Evolutionary conservation across 2,113 vertebrate genomes (phyloP).

Genomic region (Lamprologus sp.): DNA sequence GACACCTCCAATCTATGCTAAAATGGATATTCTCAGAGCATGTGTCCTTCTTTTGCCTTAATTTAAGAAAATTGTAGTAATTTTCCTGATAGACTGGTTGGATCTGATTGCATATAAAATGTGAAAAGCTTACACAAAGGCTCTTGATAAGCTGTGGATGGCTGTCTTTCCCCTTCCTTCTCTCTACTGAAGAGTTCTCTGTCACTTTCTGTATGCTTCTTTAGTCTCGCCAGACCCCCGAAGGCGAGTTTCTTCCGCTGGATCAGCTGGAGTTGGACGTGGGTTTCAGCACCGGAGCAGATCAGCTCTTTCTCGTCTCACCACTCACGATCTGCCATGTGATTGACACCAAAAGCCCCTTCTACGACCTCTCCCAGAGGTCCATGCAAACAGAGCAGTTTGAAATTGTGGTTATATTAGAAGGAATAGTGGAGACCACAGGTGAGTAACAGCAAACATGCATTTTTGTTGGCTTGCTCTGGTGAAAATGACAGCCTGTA

Average conservation of each 20-base stretch:
- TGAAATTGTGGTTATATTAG: slow-evolving; percentile 98
- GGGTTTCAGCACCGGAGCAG: slow-evolving; percentile 96
- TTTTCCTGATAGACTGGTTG: slow-evolving; percentile 12
- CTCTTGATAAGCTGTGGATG: slow-evolving; percentile 38
- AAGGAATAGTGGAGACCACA: slow-evolving; percentile 98
- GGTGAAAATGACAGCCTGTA: neutral
- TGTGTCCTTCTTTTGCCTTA: neutral
- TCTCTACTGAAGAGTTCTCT: slow-evolving; percentile 7
- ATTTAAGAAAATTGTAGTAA: neutral
- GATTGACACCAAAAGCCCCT: slow-evolving; percentile 98
- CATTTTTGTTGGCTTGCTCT: neutral
- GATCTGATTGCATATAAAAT: slow-evolving; percentile 50
- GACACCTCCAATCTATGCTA: neutral
- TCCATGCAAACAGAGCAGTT: slow-evolving; percentile 98
- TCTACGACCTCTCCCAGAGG: slow-evolving; percentile 95
- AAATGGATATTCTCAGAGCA: neutral
- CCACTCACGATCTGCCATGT: slow-evolving; percentile 99
- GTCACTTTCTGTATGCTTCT: slow-evolving; percentile 58
- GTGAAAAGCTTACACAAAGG: slow-evolving; percentile 48
- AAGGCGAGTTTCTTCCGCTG: slow-evolving; percentile 96
- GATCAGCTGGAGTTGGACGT: slow-evolving; percentile 99
- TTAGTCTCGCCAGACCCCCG: slow-evolving; percentile 97
- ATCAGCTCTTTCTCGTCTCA: slow-evolving; percentile 98
- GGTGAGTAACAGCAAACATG: slow-evolving; percentile 75
- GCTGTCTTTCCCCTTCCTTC: slow-evolving; percentile 11